Conservation (phyloP, 2,113 vertebrate genomes). For the Porphyrio hochstetteri region DNA sequence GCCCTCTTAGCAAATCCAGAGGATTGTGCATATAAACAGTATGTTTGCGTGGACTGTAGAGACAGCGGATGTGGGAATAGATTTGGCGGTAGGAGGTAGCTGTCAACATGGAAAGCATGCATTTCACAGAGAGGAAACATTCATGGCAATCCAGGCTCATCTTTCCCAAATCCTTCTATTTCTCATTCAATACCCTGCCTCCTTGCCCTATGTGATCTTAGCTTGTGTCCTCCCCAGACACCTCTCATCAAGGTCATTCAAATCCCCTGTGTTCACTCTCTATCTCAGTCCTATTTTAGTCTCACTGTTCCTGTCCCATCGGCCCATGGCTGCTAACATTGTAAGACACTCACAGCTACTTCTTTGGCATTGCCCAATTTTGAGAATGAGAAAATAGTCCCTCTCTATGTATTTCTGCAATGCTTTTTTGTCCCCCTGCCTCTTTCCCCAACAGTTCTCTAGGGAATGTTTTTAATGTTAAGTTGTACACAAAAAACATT, state of each 20-base stretch:
- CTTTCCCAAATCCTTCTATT: background rate
- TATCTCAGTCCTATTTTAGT: background rate
- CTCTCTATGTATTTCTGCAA: background rate
- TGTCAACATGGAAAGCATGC: background rate
- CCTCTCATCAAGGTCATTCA: background rate
- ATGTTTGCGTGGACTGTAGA: background rate
- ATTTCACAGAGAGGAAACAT: background rate
- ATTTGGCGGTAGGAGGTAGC: background rate
- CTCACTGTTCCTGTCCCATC: background rate
- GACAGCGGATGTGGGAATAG: background rate
- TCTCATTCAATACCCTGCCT: background rate
- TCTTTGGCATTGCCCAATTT: background rate
- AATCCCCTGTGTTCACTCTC: background rate
- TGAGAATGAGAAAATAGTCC: background rate
- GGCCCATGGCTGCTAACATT: background rate
- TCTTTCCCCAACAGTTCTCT: background rate
- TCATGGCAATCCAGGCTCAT: background rate
- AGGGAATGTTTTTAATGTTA: background rate
- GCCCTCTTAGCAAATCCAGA: background rate
- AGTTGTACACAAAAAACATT: background rate
- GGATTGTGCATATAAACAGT: background rate
- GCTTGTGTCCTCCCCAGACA: background rate
- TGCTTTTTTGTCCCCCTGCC: background rate
- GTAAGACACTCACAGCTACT: background rate
- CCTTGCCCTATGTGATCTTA: background rate